phyloP scores from a whole-genome alignment of 2,888 invertebrate species.

The Gymnocheta viridis region DNA sequence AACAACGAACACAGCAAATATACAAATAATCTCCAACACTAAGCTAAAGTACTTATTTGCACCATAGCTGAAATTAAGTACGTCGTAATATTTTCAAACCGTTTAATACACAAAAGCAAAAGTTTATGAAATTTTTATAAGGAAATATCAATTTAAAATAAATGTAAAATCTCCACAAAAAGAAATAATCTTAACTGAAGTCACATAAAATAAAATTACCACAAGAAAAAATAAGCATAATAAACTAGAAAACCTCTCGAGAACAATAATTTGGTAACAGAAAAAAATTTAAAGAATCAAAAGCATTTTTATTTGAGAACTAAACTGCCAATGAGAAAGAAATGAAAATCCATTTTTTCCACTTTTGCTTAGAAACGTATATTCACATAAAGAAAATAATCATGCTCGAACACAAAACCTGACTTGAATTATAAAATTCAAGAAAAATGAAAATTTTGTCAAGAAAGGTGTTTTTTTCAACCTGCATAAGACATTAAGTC shows the following conservation, averaged over 20 bases:
- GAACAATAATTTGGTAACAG: slow-evolving; percentile 31
- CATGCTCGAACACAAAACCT: slow-evolving; percentile 68
- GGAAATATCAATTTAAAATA: slow-evolving; percentile 36
- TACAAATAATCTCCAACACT: background rate
- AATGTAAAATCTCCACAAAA: slow-evolving; percentile 7
- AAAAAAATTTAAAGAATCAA: slow-evolving; percentile 30
- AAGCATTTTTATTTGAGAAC: slow-evolving; percentile 52
- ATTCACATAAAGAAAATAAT: slow-evolving; percentile 65
- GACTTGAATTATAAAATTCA: slow-evolving; percentile 67
- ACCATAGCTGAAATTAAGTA: background rate
- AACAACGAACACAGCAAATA: no score
- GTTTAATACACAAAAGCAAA: background rate
- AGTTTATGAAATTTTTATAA: background rate
- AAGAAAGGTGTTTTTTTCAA: background rate
- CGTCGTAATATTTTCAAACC: background rate
- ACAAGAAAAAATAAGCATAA: slow-evolving; percentile 27
- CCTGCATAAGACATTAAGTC: background rate
- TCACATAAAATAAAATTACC: slow-evolving; percentile 42
- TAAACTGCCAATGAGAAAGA: slow-evolving; percentile 53
- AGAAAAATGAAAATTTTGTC: background rate
- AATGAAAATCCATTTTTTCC: slow-evolving; percentile 15
- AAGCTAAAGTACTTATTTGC: background rate
- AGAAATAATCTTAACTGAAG: background rate
- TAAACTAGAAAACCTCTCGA: slow-evolving; percentile 38
- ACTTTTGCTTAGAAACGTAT: background rate